Evolutionary conservation across 2,888 invertebrate genomes (phyloP), one percentile per base, ranked within the genome.

Genomic region (Drosophila cyrtoloma): DNA sequence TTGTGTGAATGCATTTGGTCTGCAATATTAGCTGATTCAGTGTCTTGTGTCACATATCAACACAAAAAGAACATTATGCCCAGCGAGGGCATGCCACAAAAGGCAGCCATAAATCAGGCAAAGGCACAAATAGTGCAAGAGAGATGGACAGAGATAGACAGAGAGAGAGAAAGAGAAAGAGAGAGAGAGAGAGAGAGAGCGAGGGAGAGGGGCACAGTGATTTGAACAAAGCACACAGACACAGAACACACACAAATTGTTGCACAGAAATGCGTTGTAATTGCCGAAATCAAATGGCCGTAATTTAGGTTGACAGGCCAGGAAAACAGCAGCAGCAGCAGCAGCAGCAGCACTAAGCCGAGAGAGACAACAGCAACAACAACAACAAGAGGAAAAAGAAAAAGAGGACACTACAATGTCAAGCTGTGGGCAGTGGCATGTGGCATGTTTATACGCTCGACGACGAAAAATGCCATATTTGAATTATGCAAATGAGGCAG

Each of bases 261-360:
- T 85, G 85, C 85, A 85, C 85, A 88, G 75, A 86, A 88, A 88
- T 88, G 88, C 86, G 86, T 86, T 88, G 86, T 88, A 88, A 86
- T 86, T 88, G 86, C 84, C 88, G 68, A 88, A 88, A 88, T 86
- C 84, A 84, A 86, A 86, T 88, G 80, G 72, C 74, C 75, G 80
- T 84, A 82, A 86, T 86, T 86, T 86, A 80, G 80, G 76, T 75
- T 88, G 86, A 88, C 84, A 86, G 78, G 44, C 72, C 67, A 75
- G 72, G 75, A 78, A 80, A 77, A 73, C 39, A 62, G 50, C 80
- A 69, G 33, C 12, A 33, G 33, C 33, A 33, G 33, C 10, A 33
- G 33, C 10, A 33, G 35, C 58, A 75, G 28, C n/a, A 35, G 19
- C 30, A 52, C 10, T 7, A 37, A 39, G n/a, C 37, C n/a, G 9